These are phyloP conservation scores for Troides oblongomaculatus DNA, from an alignment of 2,888 invertebrate genomes.

Conservation along the genomic window DNA sequence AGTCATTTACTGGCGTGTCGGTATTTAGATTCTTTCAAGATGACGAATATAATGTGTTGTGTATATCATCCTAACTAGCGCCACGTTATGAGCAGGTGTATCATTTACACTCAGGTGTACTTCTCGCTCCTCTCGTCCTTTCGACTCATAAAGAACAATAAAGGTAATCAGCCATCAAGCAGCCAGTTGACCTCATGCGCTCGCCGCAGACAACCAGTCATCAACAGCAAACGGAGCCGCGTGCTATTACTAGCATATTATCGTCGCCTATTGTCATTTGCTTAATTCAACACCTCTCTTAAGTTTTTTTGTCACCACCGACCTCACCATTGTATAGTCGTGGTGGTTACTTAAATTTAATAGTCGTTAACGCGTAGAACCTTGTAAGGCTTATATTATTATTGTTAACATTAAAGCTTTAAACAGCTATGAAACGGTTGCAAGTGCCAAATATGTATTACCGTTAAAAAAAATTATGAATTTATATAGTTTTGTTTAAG, in stretches of 20 bases:
- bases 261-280: constrained; percentile 20
- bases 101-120: too few relatives aligned
- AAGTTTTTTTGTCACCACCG: constrained; percentile 8
- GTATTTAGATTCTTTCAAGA: too few relatives aligned
- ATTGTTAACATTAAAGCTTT: not conserved
- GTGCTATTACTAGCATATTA: constrained; percentile 18
- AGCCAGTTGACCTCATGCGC: not conserved
- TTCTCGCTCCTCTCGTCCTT: too few relatives aligned
- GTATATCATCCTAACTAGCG: too few relatives aligned
- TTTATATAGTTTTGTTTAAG: too few relatives aligned
- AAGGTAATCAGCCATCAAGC: not conserved
- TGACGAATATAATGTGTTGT: too few relatives aligned
- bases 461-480: too few relatives aligned
- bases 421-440: not conserved
- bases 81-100: too few relatives aligned
- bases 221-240: constrained; percentile 10
- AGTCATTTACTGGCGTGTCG: too few relatives aligned
- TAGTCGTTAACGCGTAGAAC: not conserved
- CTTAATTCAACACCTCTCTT: constrained; percentile 12
- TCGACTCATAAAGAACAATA: not conserved
- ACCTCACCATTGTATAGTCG: not conserved
- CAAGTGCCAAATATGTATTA: too few relatives aligned
- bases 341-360: not conserved
- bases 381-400: not conserved
- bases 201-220: constrained; percentile 5